Evolutionary conservation across 2,888 invertebrate genomes (phyloP).

Genomic region (Aphrophora alni): DNA sequence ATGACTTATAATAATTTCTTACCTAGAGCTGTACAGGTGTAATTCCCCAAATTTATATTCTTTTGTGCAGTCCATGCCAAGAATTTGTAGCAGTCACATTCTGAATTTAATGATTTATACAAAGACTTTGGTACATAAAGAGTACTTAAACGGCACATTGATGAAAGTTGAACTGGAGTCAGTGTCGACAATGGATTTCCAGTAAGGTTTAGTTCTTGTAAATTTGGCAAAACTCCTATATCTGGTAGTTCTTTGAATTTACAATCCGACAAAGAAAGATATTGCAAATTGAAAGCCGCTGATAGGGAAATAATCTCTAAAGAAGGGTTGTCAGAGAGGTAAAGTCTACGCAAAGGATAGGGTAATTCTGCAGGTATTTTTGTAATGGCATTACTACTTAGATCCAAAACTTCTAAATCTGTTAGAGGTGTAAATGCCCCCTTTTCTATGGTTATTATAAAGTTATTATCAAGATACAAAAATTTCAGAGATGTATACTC

Average conservation of each 20-base stretch:
- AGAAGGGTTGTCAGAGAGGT: constrained; percentile 63
- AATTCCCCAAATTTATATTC: constrained; percentile 41
- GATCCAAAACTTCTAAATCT: constrained; percentile 63
- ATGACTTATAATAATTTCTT: no score
- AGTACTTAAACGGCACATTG: constrained; percentile 66
- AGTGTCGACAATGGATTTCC: constrained; percentile 62
- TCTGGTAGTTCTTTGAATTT: constrained; percentile 65
- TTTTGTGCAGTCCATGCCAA: constrained; percentile 42
- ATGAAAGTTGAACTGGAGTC: constrained; percentile 63
- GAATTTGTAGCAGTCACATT: constrained; percentile 43
- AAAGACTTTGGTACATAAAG: constrained; percentile 61
- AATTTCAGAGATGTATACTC: constrained; percentile 62
- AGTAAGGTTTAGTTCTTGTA: constrained; percentile 66
- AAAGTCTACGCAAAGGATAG: constrained; percentile 64
- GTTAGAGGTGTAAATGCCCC: constrained; percentile 61
- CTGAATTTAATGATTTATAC: constrained; percentile 24
- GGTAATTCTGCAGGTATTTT: constrained; percentile 65
- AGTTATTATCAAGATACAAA: constrained; percentile 66
- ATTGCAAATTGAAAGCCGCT: constrained; percentile 62
- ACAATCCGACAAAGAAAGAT: constrained; percentile 67
- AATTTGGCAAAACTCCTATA: constrained; percentile 65
- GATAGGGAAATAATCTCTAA: constrained; percentile 61
- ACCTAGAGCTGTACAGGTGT: constrained; percentile 46
- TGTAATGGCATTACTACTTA: constrained; percentile 63
- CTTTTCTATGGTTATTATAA: constrained; percentile 63